These are phyloP conservation scores for Laterallus jamaicensis DNA, from an alignment of 2,113 vertebrate species.

Conservation along the genomic window DNA sequence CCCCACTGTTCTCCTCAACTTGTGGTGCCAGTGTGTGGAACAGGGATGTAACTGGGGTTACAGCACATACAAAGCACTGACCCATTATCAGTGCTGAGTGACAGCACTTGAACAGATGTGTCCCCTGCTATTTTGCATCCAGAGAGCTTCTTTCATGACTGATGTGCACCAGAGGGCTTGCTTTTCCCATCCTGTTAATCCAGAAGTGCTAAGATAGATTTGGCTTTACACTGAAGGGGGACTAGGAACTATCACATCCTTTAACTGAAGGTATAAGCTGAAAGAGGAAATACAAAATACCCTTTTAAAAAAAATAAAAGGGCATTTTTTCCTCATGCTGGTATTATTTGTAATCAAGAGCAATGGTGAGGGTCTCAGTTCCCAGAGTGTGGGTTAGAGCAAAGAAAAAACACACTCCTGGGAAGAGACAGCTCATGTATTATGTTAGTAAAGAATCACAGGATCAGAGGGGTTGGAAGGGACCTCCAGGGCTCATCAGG, in stretches of 20 bases:
- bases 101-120: background rate
- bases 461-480: no score
- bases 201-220: background rate
- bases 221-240: rapidly evolving
- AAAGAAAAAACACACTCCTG: background rate
- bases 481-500: no score
- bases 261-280: background rate
- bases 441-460: background rate
- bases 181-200: background rate
- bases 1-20: background rate
- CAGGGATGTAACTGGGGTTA: background rate
- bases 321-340: background rate
- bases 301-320: background rate
- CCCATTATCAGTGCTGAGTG: background rate
- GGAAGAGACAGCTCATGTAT: background rate
- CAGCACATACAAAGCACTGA: background rate
- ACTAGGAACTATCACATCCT: rapidly evolving
- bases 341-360: background rate
- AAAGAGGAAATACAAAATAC: background rate
- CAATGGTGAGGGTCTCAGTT: background rate
- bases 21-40: background rate
- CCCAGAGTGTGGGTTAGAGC: background rate
- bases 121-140: background rate
- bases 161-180: background rate
- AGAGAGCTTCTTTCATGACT: background rate